A percentile compares a stretch with the other conserved stretches of the same genome.
Evolutionary conservation across 2,888 invertebrate species (phyloP).

Genomic region (Lasioglossum zephyrum): DNA sequence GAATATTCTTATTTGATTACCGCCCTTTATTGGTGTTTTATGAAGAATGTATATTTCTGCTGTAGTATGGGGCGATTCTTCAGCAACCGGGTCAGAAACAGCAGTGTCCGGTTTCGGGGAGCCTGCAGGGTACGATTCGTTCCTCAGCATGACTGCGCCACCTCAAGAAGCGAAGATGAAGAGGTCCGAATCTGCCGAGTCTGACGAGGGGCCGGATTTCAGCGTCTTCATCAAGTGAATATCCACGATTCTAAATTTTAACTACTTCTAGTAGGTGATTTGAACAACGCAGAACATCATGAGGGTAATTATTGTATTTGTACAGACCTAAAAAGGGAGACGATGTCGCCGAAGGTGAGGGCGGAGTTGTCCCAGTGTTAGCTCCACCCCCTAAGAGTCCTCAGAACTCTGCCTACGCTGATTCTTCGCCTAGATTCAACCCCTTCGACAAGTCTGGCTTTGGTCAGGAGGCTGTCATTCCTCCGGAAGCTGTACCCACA

Average conservation of each 20-base stretch:
- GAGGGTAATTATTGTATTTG: background rate
- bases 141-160: conserved; percentile 92
- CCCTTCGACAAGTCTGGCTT: conserved; percentile 90
- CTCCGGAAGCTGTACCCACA: conserved; percentile 79
- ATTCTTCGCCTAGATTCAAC: conserved; percentile 90
- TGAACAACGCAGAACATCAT: background rate
- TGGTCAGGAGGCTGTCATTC: conserved; percentile 80
- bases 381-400: conserved; percentile 90
- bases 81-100: conserved; percentile 76
- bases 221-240: conserved; percentile 91
- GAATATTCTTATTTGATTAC: background rate
- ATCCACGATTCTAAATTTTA: background rate
- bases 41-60: background rate
- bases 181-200: conserved; percentile 90
- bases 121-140: conserved; percentile 90
- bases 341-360: conserved; percentile 78
- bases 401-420: conserved; percentile 85
- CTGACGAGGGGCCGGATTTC: conserved; percentile 91
- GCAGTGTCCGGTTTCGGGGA: conserved; percentile 87
- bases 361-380: conserved; percentile 88
- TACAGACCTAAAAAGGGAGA: conserved; percentile 85
- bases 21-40: background rate
- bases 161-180: conserved; percentile 88
- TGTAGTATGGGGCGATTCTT: conserved; percentile 84
- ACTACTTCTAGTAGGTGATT: background rate